phyloP scores from a whole-genome alignment of 2,797 vertebrate genomes.

The Forpus xanthops region DNA sequence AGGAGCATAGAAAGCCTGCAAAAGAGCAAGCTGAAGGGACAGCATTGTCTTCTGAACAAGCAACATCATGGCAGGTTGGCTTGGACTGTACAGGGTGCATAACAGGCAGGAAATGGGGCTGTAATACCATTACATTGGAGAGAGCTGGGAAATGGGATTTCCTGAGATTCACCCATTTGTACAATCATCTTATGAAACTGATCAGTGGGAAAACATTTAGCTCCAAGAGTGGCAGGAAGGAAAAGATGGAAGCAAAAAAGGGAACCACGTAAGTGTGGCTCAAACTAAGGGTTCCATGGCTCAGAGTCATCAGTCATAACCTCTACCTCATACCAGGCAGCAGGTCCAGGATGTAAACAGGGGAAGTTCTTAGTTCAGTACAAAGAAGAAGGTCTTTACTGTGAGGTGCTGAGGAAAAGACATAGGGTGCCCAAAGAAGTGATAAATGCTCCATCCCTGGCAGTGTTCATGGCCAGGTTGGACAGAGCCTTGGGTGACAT shows the following conservation, averaged over 20 bases:
- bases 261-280: neutral
- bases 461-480: neutral
- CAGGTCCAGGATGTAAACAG: neutral
- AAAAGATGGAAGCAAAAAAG: neutral
- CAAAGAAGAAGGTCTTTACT: neutral
- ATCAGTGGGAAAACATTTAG: neutral
- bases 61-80: neutral
- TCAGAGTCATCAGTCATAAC: neutral
- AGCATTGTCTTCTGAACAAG: neutral
- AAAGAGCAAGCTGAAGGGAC: neutral
- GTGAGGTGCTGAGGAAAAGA: neutral
- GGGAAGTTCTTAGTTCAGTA: neutral
- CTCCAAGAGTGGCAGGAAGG: neutral
- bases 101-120: neutral
- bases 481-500: neutral
- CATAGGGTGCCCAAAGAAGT: rapidly evolving
- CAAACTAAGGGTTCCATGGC: neutral
- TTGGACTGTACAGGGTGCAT: neutral
- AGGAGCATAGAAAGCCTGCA: neutral
- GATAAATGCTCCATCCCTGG: neutral
- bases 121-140: neutral
- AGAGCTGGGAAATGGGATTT: neutral
- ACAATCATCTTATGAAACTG: neutral
- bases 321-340: neutral
- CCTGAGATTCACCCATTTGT: neutral